Evolutionary conservation across 2,888 invertebrate species (phyloP), one percentile per base, ranked within the genome.

Genomic region (Amphimallon solstitiale): DNA sequence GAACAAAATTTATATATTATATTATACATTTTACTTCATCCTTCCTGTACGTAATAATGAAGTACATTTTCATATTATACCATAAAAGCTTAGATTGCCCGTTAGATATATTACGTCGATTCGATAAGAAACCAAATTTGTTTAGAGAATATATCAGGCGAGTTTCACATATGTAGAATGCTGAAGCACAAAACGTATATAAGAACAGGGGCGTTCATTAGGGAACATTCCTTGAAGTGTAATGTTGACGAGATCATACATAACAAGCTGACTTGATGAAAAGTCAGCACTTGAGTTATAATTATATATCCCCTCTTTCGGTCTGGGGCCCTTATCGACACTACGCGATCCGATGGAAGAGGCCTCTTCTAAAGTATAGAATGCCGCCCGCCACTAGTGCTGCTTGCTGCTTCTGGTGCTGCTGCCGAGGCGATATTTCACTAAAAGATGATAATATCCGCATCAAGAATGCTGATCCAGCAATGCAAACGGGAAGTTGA

Each of bases 381-480:
- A 37, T 37, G 2, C 10, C 37, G 37, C 10, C 37, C 37, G 37
- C 37, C 37, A 23, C 49, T 49, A 35, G 48, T 52, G 35, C 52
- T 12, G 43, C 10, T 9, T 14, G 17, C 14, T 23, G 23, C 38
- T 49, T 37, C 49, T 14, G 17, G 3, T 23, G 23, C 19, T 49
- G 49, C 49, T 62, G 49, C 48, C 38, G 38, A 49, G 23, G 62
- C 62, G 49, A 62, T 62, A 62, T 62, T 49, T 65, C 65, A 65
- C 60, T 45, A 23, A 40, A 35, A 48, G 65, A 65, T 56, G 65
- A 65, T 65, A 65, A 60, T 65, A 60, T 65, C 61, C 48, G 52
- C 65, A 59, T 49, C 60, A 60, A 61, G 65, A 65, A 65, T 60
- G 65, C 65, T 65, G 65, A 65, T 65, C 61, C 51, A 35, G 65